phyloP scores from a whole-genome alignment of 2,888 invertebrate genomes.

The Prenolepis imparis region DNA sequence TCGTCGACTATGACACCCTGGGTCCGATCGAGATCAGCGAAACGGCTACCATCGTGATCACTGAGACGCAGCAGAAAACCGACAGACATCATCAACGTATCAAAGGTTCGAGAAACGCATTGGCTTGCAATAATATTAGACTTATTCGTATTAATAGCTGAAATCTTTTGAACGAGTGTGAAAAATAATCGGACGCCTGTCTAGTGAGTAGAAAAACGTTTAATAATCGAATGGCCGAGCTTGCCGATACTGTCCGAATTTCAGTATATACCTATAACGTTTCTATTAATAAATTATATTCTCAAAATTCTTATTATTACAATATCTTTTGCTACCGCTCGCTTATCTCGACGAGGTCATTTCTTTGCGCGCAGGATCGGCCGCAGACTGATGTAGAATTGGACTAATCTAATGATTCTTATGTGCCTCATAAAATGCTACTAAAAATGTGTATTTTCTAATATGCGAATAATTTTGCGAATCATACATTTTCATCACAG shows the following conservation, averaged over 20 bases:
- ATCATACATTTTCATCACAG: constrained; percentile 1
- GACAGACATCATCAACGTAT: constrained; percentile 64
- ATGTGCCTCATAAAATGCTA: background rate
- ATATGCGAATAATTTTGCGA: background rate
- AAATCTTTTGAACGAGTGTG: background rate
- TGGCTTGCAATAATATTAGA: background rate
- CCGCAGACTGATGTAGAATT: constrained; percentile 27
- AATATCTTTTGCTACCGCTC: background rate
- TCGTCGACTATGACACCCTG: constrained; percentile 34
- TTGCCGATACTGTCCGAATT: background rate
- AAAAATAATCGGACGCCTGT: background rate
- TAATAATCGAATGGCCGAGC: background rate
- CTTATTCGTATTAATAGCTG: background rate
- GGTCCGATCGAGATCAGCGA: constrained; percentile 77
- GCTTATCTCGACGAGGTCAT: constrained; percentile 32
- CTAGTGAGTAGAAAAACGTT: background rate
- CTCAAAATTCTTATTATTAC: background rate
- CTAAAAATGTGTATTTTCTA: background rate
- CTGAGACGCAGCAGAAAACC: constrained; percentile 70
- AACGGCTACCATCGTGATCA: constrained; percentile 75
- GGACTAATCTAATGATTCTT: constrained; percentile 53
- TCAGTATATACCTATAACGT: background rate
- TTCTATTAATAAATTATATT: background rate
- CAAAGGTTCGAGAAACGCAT: constrained; percentile 76
- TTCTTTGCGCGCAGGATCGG: constrained; percentile 52